Base-by-base conservation (phyloP, 92 coral and sea anemone genomes). In the Heliopora coerulea region DNA sequence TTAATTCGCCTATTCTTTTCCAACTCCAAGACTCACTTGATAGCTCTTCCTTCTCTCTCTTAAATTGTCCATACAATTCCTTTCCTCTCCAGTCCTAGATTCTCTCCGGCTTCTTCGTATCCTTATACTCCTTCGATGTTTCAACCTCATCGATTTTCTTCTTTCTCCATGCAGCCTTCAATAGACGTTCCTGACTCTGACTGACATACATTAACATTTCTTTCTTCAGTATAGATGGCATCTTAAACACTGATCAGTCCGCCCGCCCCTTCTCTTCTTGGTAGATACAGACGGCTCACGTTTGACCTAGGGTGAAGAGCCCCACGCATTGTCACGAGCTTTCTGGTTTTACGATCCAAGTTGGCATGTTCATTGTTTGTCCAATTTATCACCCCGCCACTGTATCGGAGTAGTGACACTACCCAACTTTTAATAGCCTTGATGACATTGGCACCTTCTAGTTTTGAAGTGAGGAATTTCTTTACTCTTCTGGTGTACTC, bases 221-320 rank as follows among this genome's bases (percentile, higher is more conserved):
- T 4, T 37, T 37, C 11, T 37, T 37, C 42, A 4, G 4, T 37
- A 4, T 37, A 4, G 6, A 37, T 11, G 4, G 42, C 42, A 37
- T 37, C 42, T 37, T 11, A 11, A 11, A 37, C 11, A 37, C 42
- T 11, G 11, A 37, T 37, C 4, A 37, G 44, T 40, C 17, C 76
- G 52, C 39, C 86, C 56, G 11, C 82, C 82, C 46, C 82, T 64
- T 82, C 65, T 33, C 31, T 31, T 48, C 78, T 57, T 8, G 67
- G 59, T 41, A 74, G 46, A 59, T 74, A 46, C 54, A 73, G 56
- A 49, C 81, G 63, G n/a, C 41, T 75, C 20, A 82, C 56, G 66
- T 62, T 61, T 24, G 52, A 58, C 63, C 56, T 60, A 34, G 67
- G 20, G 70, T 74, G 75, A 30, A 62, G 27, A 59, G 67, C 19